Evolutionary conservation across 2,888 invertebrate genomes (phyloP).

Genomic region (Mythimna impura): DNA sequence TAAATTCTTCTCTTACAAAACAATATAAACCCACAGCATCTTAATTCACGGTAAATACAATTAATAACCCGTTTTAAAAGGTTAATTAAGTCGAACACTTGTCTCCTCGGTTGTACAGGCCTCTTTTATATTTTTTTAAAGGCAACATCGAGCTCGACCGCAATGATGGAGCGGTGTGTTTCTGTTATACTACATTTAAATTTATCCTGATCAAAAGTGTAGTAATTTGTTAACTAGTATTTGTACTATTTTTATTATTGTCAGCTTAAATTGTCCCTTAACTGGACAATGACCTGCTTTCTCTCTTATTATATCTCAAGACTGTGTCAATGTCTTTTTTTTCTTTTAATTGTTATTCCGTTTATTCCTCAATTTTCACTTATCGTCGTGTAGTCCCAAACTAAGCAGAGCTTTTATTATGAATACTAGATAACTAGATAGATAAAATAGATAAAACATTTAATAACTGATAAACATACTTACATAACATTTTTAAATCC

Average conservation of each 20-base stretch:
- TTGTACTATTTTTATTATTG: slow-evolving; percentile 25
- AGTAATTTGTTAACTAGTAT: slow-evolving; percentile 85
- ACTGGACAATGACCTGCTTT: too few relatives aligned
- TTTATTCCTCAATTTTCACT: too few relatives aligned
- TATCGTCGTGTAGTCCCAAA: too few relatives aligned
- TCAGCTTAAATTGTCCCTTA: not conserved
- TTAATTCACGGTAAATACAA: slow-evolving; percentile 20
- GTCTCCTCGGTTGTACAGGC: slow-evolving; percentile 73
- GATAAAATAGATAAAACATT: too few relatives aligned
- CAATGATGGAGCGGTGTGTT: slow-evolving; percentile 85
- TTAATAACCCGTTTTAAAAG: slow-evolving; percentile 32
- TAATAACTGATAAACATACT: too few relatives aligned
- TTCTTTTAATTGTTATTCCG: too few relatives aligned
- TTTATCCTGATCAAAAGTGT: slow-evolving; percentile 82
- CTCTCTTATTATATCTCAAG: too few relatives aligned
- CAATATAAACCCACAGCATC: not conserved
- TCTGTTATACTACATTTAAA: slow-evolving; percentile 84
- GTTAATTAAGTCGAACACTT: slow-evolving; percentile 66
- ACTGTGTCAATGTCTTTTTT: too few relatives aligned
- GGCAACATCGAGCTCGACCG: slow-evolving; percentile 77
- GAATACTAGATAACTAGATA: too few relatives aligned
- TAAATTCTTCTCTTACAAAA: not conserved
- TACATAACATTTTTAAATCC: too few relatives aligned
- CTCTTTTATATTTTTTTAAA: slow-evolving; percentile 86
- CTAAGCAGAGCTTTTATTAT: too few relatives aligned